These are phyloP conservation scores for Nannoperca obscura DNA, from an alignment of 2,797 vertebrate genomes.

Conservation along the genomic window DNA sequence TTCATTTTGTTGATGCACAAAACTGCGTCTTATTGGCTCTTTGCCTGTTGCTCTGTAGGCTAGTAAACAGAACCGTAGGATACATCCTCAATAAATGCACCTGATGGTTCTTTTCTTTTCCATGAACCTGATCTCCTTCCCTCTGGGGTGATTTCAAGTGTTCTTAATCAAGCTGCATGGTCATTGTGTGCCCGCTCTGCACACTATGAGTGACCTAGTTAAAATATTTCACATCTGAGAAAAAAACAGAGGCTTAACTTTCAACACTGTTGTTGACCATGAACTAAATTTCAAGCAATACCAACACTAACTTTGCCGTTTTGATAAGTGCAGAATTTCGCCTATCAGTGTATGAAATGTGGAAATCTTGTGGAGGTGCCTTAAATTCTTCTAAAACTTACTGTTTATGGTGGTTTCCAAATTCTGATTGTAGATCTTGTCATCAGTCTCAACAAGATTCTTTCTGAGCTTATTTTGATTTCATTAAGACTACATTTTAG, in stretches of 20 bases:
- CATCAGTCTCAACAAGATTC: neutral
- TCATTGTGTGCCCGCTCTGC: slow-evolving; percentile 38
- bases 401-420: neutral
- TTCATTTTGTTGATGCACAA: slow-evolving; percentile 47
- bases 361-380: neutral
- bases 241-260: neutral
- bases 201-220: slow-evolving; percentile 69
- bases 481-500: neutral
- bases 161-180: slow-evolving; percentile 61
- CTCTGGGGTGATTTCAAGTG: slow-evolving; percentile 59
- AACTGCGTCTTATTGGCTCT: slow-evolving; percentile 42
- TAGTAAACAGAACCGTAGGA: slow-evolving; percentile 55
- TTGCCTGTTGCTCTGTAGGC: slow-evolving; percentile 49
- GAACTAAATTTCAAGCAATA: slow-evolving; percentile 1
- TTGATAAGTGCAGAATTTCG: neutral
- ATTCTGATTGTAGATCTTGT: neutral
- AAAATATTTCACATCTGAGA: slow-evolving; percentile 27
- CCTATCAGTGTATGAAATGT: neutral
- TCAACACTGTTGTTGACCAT: neutral
- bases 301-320: neutral
- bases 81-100: slow-evolving; percentile 49
- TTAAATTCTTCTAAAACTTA: neutral
- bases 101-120: slow-evolving; percentile 48
- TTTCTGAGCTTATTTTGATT: neutral
- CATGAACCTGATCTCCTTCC: slow-evolving; percentile 26